These are phyloP conservation scores for Drepanosiphum platanoidis DNA, from an alignment of 2,888 invertebrate genomes.

Conservation along the genomic window DNA sequence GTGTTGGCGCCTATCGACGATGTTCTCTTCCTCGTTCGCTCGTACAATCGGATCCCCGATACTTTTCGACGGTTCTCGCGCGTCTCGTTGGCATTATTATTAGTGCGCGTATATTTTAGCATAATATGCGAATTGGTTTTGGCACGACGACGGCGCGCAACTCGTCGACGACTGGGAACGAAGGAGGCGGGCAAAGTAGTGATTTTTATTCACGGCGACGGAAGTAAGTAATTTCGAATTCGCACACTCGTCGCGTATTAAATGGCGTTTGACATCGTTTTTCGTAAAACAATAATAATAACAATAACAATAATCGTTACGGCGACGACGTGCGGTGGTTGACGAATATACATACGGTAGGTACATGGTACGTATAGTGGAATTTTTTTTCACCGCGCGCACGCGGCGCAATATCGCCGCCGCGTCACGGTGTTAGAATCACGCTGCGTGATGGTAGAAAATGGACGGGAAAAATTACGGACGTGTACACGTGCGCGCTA, in stretches of 20 bases:
- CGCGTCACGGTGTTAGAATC: conserved; percentile 18
- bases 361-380: no score
- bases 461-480: conserved; percentile 18
- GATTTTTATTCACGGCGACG: conserved; percentile 23
- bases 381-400: background rate
- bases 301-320: conserved; percentile 44
- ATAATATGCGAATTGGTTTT: background rate
- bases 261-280: conserved; percentile 20
- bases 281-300: conserved; percentile 45
- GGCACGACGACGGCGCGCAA: no score
- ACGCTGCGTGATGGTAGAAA: background rate
- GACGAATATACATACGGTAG: no score
- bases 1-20: background rate
- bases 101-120: no score
- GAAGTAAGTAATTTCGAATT: conserved; percentile 14
- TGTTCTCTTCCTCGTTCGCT: background rate
- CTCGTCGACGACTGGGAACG: background rate
- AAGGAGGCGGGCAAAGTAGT: background rate
- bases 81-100: background rate
- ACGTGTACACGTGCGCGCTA: background rate
- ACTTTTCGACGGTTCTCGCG: background rate
- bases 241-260: background rate
- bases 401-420: background rate
- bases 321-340: conserved; percentile 39
- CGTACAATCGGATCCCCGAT: background rate